Evolutionary conservation across 2,113 vertebrate genomes (phyloP).

Genomic region (Boulengeromyrus knoepffleri): DNA sequence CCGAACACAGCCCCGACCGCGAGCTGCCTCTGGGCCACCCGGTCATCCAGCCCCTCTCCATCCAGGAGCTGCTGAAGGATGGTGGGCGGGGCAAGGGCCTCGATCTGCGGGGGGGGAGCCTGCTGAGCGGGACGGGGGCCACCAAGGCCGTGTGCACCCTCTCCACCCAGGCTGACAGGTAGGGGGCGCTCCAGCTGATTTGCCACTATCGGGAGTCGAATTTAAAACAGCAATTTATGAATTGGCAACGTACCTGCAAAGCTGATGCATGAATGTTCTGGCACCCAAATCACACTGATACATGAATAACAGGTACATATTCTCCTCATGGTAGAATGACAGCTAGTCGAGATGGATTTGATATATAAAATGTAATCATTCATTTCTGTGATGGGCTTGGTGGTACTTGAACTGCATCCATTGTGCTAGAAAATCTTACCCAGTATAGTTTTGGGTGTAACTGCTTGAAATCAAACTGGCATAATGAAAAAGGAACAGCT

Average conservation of each 20-base stretch:
- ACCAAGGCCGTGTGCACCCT: constrained; percentile 82
- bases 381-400: background rate
- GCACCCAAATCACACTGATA: background rate
- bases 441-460: background rate
- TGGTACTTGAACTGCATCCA: background rate
- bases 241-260: background rate
- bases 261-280: background rate
- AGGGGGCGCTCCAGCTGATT: background rate
- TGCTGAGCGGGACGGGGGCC: constrained; percentile 71
- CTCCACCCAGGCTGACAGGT: constrained; percentile 90
- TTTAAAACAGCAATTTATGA: background rate
- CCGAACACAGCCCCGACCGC: constrained; percentile 51
- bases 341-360: background rate
- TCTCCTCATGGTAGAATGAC: background rate
- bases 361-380: background rate
- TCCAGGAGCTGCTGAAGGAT: constrained; percentile 86
- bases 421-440: background rate
- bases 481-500: background rate
- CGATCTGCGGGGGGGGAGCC: constrained; percentile 75
- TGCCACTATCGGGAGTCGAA: background rate
- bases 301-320: background rate
- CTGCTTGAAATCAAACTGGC: background rate
- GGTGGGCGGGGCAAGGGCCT: constrained; percentile 63
- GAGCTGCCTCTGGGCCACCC: constrained; percentile 70
- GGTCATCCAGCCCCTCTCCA: constrained; percentile 74